Evolutionary conservation across 2,888 invertebrate genomes (phyloP), one percentile per base, ranked within the genome.

Genomic region (Machimus atricapillus): DNA sequence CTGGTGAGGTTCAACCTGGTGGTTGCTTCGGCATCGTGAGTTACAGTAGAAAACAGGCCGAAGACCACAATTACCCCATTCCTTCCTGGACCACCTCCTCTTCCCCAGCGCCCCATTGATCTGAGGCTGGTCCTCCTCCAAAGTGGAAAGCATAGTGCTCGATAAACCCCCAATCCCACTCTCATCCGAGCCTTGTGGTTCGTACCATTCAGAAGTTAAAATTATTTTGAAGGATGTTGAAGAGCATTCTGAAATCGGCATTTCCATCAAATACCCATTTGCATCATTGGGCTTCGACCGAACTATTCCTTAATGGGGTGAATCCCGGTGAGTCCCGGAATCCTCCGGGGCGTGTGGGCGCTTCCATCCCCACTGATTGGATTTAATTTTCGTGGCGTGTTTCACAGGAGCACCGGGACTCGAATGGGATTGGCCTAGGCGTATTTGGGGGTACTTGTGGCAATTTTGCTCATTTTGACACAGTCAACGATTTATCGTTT

Each of bases 241-340:
- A n/a, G 81, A 81, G 34, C 56, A 52, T 52, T 31, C 81, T 52
- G 40, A 52, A 81, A 81, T 81, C 81, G 43, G 81, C 81, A 81
- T 81, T 81, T 81, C 56, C 81, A 81, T 81, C 56, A 81, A 81
- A 81, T 16, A n/a, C 23, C 81, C 52, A 81, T 81, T 81, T 56
- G 52, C 81, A 81, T 81, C 56, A 81, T 81, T 81, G 16, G 14
- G 52, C 81, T 81, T 27, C 46, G 43, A 56, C 66, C 66, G 16
- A 66, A 66, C 52, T 81, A 81, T 52, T 56, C 43, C 81, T 81
- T 52, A 52, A 23, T 56, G 52, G 34, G 81, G 40, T 23, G 40
- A 81, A 31, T 81, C 52, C 52, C 40, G 6, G 14, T 40, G 19
- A 9, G 19, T 43, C 40, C 77, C 34, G n/a, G 76, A 34, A 16